Base-by-base conservation (phyloP, 2,888 invertebrate genomes). In the Gastracanthus pulcherrimus region DNA sequence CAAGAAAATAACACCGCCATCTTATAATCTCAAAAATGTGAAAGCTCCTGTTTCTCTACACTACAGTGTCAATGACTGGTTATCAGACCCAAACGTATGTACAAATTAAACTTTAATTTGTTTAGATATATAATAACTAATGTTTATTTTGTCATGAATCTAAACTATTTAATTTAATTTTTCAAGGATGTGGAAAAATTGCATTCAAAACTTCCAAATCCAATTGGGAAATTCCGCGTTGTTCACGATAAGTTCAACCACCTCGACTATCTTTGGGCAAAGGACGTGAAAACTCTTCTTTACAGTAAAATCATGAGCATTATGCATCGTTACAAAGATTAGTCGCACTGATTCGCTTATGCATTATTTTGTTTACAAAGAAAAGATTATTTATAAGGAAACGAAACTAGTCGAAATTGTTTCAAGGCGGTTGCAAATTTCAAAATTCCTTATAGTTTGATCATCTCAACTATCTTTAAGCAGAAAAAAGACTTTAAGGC, bases 201-300 rank as follows among this genome's bases (percentile, higher is more conserved):
- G 70, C 92, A 93, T 48, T 86, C 85, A 0, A 86, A 92, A 67
- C 87, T 95, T n/a, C 93, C 93, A 0, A 94, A 94, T 84, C 91
- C 93, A 0, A 87, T 92, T 0, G 92, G 92, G 0, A 92, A 90
- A 75, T 92, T 93, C 87, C 89, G 92, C 67, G 92, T 95, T 3
- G 89, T 92, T 0, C 89, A 93, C 85, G 90, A 93, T 45, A 89
- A 92, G 60, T 95, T 94, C 83, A 94, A 94, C 87, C 95, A 96
- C 87, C 89, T 95, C 85, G 96, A 96, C 86, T 95, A 94, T 84
- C 86, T 95, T 62, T 95, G 94, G 92, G 95, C 94, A 0, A 91
- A 90, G 11, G 93, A 94, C 83, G 94, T 93, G 0, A 92, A 82
- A 36, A 34, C 13, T 9, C 34, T 82, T 0, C 69, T 82, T 0